Evolutionary conservation across 1,140 invertebrate genomes (phyloP), one percentile per base, ranked within the genome.

Genomic region (Drosophila sulfurigaster): DNA sequence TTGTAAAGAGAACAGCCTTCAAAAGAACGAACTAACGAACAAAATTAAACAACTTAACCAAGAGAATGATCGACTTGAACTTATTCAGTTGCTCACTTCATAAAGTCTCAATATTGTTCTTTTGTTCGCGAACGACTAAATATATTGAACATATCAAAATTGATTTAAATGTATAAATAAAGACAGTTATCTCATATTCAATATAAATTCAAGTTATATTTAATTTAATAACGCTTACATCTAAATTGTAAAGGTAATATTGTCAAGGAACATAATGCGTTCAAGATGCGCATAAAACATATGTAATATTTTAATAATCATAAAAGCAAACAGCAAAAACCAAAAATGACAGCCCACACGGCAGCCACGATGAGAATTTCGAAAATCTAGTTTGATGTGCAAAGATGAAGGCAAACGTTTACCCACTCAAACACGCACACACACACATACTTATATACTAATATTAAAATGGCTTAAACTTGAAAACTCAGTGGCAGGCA

Each of bases 231-330:
- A 35, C 48, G 38, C 51, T 38, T 58, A 28, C 8, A 1, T 57
- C 10, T 11, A 13, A 46, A 45, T 43, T 13, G 28, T 10, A 5
- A 4, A 20, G 32, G 35, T 60, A 51, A 60, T 60, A 35, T 54
- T 63, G 67, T 45, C 32, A 7, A 11, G 1, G 4, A 16, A 57
- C 30, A 5, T 38, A 65, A 65, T 1, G 62, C 13, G 45, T 16
- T 30, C 28, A 49, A 32, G 11, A 59, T 51, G 30, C 28, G 25
- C 30, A 43, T 45, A 13, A 57, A 70, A 79, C 79, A 82, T 87
- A 67, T 85, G 82, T 73, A 87, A 74, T 72, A 82, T 87, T 82
- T 87, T 79, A 82, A 87, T 87, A 88, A 83, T 88, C 80, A 78
- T 82, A 77, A 88, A 83, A 88, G 83, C 83, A 74, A 88, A 80